phyloP scores from a whole-genome alignment of 2,888 invertebrate genomes.

The Phragmatobia fuliginosa region DNA sequence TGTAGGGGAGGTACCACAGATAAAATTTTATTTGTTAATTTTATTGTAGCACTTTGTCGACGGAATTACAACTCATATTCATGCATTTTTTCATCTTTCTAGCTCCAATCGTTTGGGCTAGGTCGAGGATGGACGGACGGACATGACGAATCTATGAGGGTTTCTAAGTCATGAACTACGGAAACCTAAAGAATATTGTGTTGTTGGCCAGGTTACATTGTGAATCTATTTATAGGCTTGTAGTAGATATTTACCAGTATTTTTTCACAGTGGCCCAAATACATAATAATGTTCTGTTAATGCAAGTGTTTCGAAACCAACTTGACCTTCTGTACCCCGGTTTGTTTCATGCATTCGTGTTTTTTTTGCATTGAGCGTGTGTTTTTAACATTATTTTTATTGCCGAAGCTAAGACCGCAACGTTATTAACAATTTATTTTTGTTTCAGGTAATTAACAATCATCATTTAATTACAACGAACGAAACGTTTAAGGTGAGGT shows the following conservation, averaged over 20 bases:
- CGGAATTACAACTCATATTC: too few relatives aligned
- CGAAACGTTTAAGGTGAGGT: slow-evolving; percentile 72
- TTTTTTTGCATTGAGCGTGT: slow-evolving; percentile 56
- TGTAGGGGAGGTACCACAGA: too few relatives aligned
- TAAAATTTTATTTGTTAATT: too few relatives aligned
- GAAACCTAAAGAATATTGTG: too few relatives aligned
- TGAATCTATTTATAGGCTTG: slow-evolving; percentile 21
- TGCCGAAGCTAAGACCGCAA: slow-evolving; percentile 45
- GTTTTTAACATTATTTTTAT: slow-evolving; percentile 48
- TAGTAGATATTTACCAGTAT: slow-evolving; percentile 42
- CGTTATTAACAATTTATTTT: slow-evolving; percentile 52
- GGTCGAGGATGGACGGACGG: too few relatives aligned
- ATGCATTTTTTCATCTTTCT: too few relatives aligned
- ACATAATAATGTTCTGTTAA: slow-evolving; percentile 71
- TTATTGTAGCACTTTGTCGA: too few relatives aligned
- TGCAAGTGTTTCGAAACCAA: slow-evolving; percentile 73
- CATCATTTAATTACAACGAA: slow-evolving; percentile 54
- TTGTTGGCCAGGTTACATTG: slow-evolving; percentile 4
- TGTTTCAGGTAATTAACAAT: slow-evolving; percentile 78
- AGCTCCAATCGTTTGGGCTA: too few relatives aligned
- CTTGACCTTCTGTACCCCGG: slow-evolving; percentile 71
- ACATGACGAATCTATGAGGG: too few relatives aligned
- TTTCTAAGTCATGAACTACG: too few relatives aligned
- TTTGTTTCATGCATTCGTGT: slow-evolving; percentile 60
- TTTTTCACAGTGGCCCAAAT: slow-evolving; percentile 76